Conservation (phyloP, 2,888 invertebrate genomes). For the Ptychoptera contaminata region DNA sequence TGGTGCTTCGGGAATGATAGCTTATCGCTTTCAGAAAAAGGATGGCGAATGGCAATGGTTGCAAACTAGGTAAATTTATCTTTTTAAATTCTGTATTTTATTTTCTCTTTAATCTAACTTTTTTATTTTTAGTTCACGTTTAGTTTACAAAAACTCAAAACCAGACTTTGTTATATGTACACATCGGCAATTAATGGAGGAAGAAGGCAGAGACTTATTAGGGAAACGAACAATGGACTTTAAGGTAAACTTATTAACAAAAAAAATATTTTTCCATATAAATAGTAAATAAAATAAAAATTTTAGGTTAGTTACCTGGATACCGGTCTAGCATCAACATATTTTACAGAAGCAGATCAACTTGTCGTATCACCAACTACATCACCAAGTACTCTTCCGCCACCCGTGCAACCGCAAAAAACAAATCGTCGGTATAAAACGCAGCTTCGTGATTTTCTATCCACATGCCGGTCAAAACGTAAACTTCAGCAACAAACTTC, state of each 20-base stretch:
- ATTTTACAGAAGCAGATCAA: constrained; percentile 77
- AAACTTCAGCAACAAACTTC: constrained; percentile 35
- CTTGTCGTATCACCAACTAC: constrained; percentile 42
- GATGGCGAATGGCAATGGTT: constrained; percentile 95
- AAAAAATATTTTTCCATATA: neutral
- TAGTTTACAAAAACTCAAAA: constrained; percentile 98
- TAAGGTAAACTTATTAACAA: constrained; percentile 55
- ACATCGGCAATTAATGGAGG: constrained; percentile 97
- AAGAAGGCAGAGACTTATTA: constrained; percentile 91
- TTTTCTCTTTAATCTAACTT: neutral
- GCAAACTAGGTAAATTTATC: constrained; percentile 56
- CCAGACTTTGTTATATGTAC: constrained; percentile 99
- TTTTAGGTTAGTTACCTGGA: constrained; percentile 65
- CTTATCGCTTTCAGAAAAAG: constrained; percentile 92
- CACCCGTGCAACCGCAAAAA: constrained; percentile 56
- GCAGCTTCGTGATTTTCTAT: constrained; percentile 80
- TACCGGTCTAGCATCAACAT: constrained; percentile 78
- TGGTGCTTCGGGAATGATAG: constrained; percentile 97
- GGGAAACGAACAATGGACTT: constrained; percentile 99
- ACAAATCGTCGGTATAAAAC: constrained; percentile 86
- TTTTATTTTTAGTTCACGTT: constrained; percentile 49
- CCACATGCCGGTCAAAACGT: constrained; percentile 77
- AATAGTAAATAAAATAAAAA: neutral
- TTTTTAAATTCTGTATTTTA: neutral
- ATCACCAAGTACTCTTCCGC: constrained; percentile 36